Percentiles rank a stretch among this genome's conserved stretches.
Conservation (phyloP, 2,888 invertebrate genomes). For the Cheilosia scutellata region DNA sequence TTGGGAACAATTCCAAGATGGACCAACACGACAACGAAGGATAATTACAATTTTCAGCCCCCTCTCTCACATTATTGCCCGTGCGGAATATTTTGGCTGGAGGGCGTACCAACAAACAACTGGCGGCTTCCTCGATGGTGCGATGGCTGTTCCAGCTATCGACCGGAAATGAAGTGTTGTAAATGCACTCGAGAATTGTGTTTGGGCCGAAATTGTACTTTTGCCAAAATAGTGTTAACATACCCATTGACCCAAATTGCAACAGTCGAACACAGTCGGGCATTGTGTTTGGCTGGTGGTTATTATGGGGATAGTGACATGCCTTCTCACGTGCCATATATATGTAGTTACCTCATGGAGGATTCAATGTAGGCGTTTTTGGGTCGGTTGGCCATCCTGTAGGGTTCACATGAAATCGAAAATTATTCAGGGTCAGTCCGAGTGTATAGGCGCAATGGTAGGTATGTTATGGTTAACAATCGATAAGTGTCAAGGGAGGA, state of each 20-base stretch:
- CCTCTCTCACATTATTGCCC: not conserved
- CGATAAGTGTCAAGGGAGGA: slow-evolving; percentile 34
- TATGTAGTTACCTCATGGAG: slow-evolving; percentile 10
- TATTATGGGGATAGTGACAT: slow-evolving; percentile 12
- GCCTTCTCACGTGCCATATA: slow-evolving; percentile 4
- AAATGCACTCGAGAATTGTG: slow-evolving; percentile 72
- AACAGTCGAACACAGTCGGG: slow-evolving; percentile 60
- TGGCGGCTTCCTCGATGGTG: not conserved
- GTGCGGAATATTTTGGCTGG: not conserved
- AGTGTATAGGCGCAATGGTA: not conserved
- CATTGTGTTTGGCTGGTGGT: slow-evolving; percentile 39
- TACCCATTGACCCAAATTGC: slow-evolving; percentile 74
- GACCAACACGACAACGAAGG: slow-evolving; percentile 50
- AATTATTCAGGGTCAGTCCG: slow-evolving; percentile 56
- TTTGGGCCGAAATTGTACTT: slow-evolving; percentile 63
- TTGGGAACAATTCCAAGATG: slow-evolving; percentile 60
- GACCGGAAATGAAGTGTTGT: slow-evolving; percentile 71
- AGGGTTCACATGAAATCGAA: slow-evolving; percentile 55
- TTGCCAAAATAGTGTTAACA: slow-evolving; percentile 76
- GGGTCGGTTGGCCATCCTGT: slow-evolving; percentile 24
- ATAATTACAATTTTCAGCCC: slow-evolving; percentile 62
- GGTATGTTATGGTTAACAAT: slow-evolving; percentile 10
- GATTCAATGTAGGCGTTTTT: slow-evolving; percentile 39
- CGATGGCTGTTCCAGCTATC: slow-evolving; percentile 45
- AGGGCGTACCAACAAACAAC: slow-evolving; percentile 45